Evolutionary conservation across 2,797 vertebrate genomes (phyloP), one percentile per base, ranked within the genome.

Genomic region (Pseudomugil tenellus): DNA sequence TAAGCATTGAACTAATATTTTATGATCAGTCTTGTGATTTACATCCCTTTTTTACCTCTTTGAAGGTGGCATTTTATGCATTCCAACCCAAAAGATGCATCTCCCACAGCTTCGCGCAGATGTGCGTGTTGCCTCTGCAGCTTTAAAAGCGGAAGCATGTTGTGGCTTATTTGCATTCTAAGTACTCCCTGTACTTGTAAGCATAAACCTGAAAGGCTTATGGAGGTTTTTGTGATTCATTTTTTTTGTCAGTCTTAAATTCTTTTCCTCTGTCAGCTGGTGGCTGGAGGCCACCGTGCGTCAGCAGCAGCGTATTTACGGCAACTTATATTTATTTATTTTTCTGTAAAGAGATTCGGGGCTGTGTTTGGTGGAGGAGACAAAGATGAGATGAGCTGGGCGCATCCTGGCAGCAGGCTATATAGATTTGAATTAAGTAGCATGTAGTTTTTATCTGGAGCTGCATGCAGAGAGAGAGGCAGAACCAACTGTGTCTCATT

Each of bases 371-470:
- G 84, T 83, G 79, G 75, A 28, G 31, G 31, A 83, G 76, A 92
- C 84, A 91, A 91, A 92, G 87, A 82, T 54, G 58, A 81, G 76
- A 86, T 84, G 88, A 90, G 88, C 82, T 39, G 81, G 70, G 88
- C 32, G 59, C 72, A 14, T 76, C 73, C 85, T 92, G 89, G 90
- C 89, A 92, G 65, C 63, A 32, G 82, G 74, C 72, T 48, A 74
- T 88, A 79, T 87, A 85, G 90, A 88, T 90, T 90, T 88, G 83
- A 91, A 93, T 93, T 74, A 91, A 91, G 83, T 85, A 85, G 90
- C 90, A 87, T 92, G 90, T 92, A 85, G 90, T 89, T 89, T 90
- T 92, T 92, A 93, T 93, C 91, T 91, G 63, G 26, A 67, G 83
- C 87, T 63, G 83, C 89, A 91, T 80, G 85, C 86, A 87, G 88